Evolutionary conservation across 1,140 invertebrate species (phyloP).

Genomic region (Lerema accius): DNA sequence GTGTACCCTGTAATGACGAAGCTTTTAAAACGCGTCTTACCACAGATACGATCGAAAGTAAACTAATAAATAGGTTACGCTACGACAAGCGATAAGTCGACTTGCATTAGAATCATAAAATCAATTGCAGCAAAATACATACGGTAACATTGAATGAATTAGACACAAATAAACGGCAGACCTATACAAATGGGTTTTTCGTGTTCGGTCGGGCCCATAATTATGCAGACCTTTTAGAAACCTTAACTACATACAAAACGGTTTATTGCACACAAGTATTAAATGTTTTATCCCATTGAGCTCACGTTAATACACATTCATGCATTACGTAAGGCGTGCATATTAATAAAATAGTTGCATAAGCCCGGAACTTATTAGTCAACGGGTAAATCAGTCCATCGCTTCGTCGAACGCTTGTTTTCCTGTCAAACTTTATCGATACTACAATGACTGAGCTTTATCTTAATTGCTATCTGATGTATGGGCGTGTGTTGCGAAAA

Average conservation of each 20-base stretch:
- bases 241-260: background rate
- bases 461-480: slow-evolving; percentile 21
- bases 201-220: slow-evolving; percentile 23
- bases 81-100: no score
- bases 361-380: slow-evolving; percentile 31
- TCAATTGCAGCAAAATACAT: background rate
- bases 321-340: slow-evolving; percentile 17
- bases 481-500: slow-evolving; percentile 10
- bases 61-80: no score
- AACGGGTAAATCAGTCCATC: slow-evolving; percentile 9
- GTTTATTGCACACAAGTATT: slow-evolving; percentile 6
- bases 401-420: slow-evolving; percentile 6
- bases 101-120: slow-evolving; percentile 1
- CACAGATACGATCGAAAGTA: no score
- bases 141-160: slow-evolving; percentile 3
- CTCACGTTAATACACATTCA: slow-evolving; percentile 15
- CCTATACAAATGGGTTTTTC: slow-evolving; percentile 30
- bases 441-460: slow-evolving; percentile 17
- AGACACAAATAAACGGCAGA: slow-evolving; percentile 22
- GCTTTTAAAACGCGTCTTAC: no score
- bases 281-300: slow-evolving; percentile 19
- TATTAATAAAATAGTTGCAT: slow-evolving; percentile 26
- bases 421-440: slow-evolving; percentile 25
- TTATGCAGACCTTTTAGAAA: slow-evolving; percentile 24
- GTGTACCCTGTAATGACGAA: no score